A percentile compares a stretch with the other conserved stretches of the same genome.
phyloP scores from a whole-genome alignment of 2,113 vertebrate species.

The Rhea americana region DNA sequence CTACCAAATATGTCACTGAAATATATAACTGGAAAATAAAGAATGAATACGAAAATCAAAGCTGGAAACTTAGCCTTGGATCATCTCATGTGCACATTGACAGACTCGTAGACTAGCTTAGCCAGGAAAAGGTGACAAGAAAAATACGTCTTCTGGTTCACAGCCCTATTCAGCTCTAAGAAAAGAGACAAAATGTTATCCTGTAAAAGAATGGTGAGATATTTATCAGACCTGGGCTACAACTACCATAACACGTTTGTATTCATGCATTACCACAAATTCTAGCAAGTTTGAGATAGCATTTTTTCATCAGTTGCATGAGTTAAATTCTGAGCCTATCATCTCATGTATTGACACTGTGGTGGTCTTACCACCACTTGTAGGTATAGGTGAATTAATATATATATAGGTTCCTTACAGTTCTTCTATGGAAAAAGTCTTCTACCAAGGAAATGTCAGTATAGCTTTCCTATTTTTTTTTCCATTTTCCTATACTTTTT shows the following conservation, averaged over 20 bases:
- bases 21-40: constrained; percentile 2
- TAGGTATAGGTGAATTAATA: not conserved
- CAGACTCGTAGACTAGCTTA: not conserved
- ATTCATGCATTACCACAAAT: not conserved
- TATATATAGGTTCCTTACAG: not conserved
- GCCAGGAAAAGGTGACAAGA: not conserved
- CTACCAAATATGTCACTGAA: not conserved
- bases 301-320: not conserved
- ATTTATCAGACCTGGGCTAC: not conserved
- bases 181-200: not conserved
- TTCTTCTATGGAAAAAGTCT: not conserved
- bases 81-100: not conserved
- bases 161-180: not conserved
- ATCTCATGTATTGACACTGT: not conserved
- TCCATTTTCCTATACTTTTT: too few relatives aligned
- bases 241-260: not conserved
- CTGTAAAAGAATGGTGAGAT: not conserved
- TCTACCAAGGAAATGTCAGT: not conserved
- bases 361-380: not conserved
- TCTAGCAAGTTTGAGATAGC: not conserved
- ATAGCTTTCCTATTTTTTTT: not conserved
- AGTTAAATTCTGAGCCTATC: not conserved
- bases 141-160: not conserved
- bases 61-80: not conserved
- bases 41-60: not conserved